Base-by-base conservation (phyloP, 2,113 vertebrate species). In the Equus przewalskii region DNA sequence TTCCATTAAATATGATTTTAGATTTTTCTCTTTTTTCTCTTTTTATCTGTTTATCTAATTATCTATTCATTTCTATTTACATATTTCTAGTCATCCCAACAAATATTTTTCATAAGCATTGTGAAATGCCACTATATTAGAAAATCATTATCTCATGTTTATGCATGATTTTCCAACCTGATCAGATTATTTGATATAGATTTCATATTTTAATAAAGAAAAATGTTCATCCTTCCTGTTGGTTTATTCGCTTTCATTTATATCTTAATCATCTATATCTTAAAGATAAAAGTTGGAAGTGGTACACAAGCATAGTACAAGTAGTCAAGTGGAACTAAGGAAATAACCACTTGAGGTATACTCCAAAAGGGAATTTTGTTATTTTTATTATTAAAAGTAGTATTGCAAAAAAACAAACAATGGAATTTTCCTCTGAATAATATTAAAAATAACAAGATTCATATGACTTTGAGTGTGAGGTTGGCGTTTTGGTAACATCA, bases 401-500 rank as follows among this genome's bases (percentile, higher is more conserved):
- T 56, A 90, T 58, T 91, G 54, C 15, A 33, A 41, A 73, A 82
- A 82, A 51, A 64, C 18, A 51, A 46, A 15, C 54, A 75, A 54
- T 28, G 24, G 33, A 49, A 7, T 24, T 92, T 95, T 86, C 24
- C 3, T 60, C 21, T 69, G 12, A 95, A 78, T 62, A 56, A 64
- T 88, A 7, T 24, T 92, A 56, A 76, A 83, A 91, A 73, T 85
- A 85, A 83, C 1, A 13, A 92, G 89, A 96, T 4, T 96, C 94
- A n/a, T 51, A 24, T 51, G 3, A 22, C 54, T 22, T 0, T 76
- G n/a, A 64, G 8, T 94, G 84, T 85, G 87, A 89, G 69, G 69
- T 22, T 75, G 85, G 56, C 56, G 72, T 91, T 64, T 93, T 54
- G 88, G 73, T 76, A 92, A 65, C 3, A 12, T 64, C 33, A 26